Percentiles rank a stretch among this genome's conserved stretches.
These are phyloP conservation scores for Zaprionus kolodkinae DNA, from an alignment of 1,140 invertebrate genomes.

Conservation along the genomic window DNA sequence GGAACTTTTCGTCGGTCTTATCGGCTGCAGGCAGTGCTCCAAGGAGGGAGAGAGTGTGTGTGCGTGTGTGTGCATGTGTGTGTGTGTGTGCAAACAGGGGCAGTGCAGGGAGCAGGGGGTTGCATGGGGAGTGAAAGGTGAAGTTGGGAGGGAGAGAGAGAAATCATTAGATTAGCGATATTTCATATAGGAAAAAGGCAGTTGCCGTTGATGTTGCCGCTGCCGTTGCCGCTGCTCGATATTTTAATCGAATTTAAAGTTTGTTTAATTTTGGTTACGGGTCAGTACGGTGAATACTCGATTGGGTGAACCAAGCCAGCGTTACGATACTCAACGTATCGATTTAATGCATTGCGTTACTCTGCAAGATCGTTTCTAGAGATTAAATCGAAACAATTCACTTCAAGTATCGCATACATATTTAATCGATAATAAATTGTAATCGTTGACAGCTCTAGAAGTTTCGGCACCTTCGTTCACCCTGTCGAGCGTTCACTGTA, in stretches of 20 bases:
- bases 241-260: constrained; percentile 12
- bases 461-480: neutral
- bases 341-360: too few relatives aligned
- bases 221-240: constrained; percentile 52
- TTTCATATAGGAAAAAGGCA: constrained; percentile 7
- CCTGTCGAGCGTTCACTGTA: neutral
- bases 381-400: too few relatives aligned
- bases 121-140: too few relatives aligned
- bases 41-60: neutral
- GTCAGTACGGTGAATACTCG: neutral
- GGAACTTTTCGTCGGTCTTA: constrained; percentile 82
- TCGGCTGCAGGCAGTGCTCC: constrained; percentile 53
- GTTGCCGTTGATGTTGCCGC: constrained; percentile 32
- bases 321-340: too few relatives aligned
- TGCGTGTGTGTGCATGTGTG: too few relatives aligned
- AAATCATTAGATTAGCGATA: constrained; percentile 7
- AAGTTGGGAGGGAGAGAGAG: neutral
- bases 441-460: too few relatives aligned
- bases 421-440: too few relatives aligned
- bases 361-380: too few relatives aligned
- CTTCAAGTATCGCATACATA: too few relatives aligned
- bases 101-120: neutral
- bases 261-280: neutral
- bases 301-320: neutral
- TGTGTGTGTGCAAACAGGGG: neutral